These are phyloP conservation scores for Meloidogyne hapla DNA, from an alignment of 1,140 invertebrate species.

Conservation along the genomic window DNA sequence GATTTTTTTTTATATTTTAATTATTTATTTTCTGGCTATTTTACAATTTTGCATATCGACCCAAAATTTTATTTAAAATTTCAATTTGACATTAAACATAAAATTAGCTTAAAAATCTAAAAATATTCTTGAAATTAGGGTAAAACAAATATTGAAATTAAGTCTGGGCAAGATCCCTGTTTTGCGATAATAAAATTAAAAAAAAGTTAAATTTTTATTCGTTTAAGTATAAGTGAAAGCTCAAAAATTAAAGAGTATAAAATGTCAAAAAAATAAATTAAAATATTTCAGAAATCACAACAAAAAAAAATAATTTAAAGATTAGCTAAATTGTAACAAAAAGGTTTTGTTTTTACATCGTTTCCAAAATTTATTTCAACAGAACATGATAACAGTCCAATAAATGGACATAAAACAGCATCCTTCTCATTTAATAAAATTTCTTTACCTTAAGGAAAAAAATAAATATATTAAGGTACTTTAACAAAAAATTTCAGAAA, in stretches of 20 bases:
- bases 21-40: background rate
- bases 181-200: no score
- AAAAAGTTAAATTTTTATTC: no score
- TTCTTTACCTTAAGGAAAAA: background rate
- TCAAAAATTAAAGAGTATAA: background rate
- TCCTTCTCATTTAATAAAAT: background rate
- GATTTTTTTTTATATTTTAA: background rate
- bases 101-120: no score
- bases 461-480: no score
- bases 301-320: background rate
- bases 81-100: no score
- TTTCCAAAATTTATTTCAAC: background rate
- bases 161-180: no score
- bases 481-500: no score
- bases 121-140: no score
- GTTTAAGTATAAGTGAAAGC: no score
- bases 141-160: no score
- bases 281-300: background rate
- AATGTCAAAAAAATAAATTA: background rate
- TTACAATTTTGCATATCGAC: background rate
- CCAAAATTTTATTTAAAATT: background rate
- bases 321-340: background rate
- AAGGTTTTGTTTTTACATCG: background rate
- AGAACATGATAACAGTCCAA: background rate
- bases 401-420: background rate